Base-by-base conservation (phyloP, 2,797 vertebrate genomes). In the Clarias platycephalus region DNA sequence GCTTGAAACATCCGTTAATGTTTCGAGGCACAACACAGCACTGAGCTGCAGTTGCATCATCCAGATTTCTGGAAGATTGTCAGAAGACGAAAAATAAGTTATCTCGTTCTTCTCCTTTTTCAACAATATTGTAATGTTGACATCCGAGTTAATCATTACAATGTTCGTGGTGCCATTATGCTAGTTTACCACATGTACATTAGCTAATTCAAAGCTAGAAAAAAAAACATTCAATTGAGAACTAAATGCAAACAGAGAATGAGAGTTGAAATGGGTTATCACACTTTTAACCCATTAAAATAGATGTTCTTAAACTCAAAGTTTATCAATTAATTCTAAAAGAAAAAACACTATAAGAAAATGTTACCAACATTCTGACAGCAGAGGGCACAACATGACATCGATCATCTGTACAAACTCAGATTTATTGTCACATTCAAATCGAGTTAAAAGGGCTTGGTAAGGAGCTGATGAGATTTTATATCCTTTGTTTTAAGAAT, bases 351-450 rank as follows among this genome's bases (percentile, higher is more conserved):
- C 49, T 53, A 53, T 53, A 53, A 53, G 49, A 13, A 53, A 53
- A 53, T 49, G 9, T 13, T 53, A 80, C 62, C 78, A 53, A n/a
- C 10, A 70, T 10, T 60, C 10, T 13, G 71, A 89, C 92, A 91
- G 90, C 91, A 93, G 92, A 88, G 88, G 93, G 89, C 90, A 89
- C 78, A 20, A 86, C 28, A 34, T 75, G 3, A 18, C 78, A 81
- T 31, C 53, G 34, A 22, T 68, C 57, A 20, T 58, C 13, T 81
- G 49, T 16, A 24, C 34, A 31, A 26, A 68, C 31, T 77, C 26
- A 55, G 44, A 28, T 55, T 26, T 87, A 75, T 44, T 55, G n/a
- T 44, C 24, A 63, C 57, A 20, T 15, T 5, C 26, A 13, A 44
- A 26, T 67, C 44, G 74, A 71, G 82, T 88, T 49, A 71, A 74